Conservation (phyloP, 1,140 invertebrate species). For the Lethocerus indicus region DNA sequence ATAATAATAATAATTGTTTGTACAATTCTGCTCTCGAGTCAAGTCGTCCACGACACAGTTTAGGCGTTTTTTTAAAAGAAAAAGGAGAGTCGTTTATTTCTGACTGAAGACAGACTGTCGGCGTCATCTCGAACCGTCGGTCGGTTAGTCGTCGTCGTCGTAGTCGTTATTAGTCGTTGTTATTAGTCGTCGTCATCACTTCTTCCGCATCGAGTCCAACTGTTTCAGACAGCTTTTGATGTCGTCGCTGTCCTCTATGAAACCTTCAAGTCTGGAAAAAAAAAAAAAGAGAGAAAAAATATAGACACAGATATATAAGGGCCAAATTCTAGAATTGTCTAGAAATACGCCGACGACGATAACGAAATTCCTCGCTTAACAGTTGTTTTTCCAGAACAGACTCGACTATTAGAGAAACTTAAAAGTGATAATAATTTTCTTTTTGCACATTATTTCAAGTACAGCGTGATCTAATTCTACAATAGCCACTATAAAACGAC, state of each 20-base stretch:
- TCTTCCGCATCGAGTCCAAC: constrained; percentile 15
- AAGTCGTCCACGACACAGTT: too few species aligned
- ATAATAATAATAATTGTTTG: too few species aligned
- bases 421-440: background rate
- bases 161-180: background rate
- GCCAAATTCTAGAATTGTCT: background rate
- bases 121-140: too few species aligned
- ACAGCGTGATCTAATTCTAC: too few species aligned
- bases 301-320: background rate
- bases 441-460: background rate
- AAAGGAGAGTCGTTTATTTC: too few species aligned
- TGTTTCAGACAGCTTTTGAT: constrained; percentile 19
- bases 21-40: too few species aligned
- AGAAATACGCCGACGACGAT: constrained; percentile 4
- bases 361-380: background rate
- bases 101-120: too few species aligned
- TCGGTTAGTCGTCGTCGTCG: background rate
- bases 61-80: too few species aligned
- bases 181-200: background rate
- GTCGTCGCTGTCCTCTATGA: constrained; percentile 21
- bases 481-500: too few species aligned
- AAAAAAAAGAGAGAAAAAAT: background rate
- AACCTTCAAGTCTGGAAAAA: constrained; percentile 14
- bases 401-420: background rate
- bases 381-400: background rate